Evolutionary conservation across 2,113 vertebrate species (phyloP).

Genomic region (Aegotheles bennettii): DNA sequence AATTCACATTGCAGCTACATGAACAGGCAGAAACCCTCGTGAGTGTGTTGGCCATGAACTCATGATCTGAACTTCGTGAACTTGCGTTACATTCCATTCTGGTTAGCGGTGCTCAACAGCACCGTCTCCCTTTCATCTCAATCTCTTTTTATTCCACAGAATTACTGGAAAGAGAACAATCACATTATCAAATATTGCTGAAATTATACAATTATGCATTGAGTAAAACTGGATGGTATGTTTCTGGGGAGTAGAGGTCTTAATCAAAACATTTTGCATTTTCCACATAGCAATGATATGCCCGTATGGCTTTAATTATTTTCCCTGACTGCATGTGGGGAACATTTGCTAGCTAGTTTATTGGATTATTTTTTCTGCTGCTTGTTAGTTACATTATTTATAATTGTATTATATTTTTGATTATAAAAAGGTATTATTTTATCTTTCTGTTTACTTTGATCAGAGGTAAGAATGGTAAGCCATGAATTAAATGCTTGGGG

Average conservation of each 20-base stretch:
- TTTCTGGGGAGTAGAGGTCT: not conserved
- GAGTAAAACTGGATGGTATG: not conserved
- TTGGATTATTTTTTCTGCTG: not conserved
- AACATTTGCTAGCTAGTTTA: no score
- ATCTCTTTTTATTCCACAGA: not conserved
- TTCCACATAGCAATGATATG: not conserved
- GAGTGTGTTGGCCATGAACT: not conserved
- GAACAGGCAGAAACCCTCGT: not conserved
- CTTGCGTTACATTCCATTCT: not conserved
- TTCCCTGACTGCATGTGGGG: no score
- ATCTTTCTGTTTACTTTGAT: not conserved
- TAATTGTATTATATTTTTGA: not conserved
- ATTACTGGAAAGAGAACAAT: not conserved
- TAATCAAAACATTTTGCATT: not conserved
- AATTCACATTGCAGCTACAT: not conserved
- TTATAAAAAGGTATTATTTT: not conserved
- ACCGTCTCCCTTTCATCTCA: fast-evolving
- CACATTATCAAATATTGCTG: not conserved
- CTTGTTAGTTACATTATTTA: not conserved
- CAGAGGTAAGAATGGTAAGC: not conserved
- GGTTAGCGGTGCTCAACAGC: not conserved
- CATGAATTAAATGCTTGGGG: not conserved
- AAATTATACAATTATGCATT: not conserved
- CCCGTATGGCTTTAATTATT: no score
- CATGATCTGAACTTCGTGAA: not conserved